Conservation (phyloP, 1,140 invertebrate species). For the Trachymyrmex septentrionalis region DNA sequence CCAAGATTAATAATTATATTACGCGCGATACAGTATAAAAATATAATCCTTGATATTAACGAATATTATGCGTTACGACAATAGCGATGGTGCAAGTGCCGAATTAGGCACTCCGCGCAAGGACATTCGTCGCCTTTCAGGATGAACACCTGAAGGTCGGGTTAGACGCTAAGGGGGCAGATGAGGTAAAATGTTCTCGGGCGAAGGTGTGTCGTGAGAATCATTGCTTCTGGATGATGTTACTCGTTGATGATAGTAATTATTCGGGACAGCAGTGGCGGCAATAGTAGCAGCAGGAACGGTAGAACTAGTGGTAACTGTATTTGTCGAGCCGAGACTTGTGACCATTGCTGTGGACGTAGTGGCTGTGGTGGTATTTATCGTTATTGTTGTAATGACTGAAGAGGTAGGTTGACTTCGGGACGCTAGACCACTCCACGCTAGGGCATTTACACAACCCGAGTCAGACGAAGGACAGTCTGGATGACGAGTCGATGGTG, state of each 20-base stretch:
- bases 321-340: slow-evolving; percentile 55
- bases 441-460: slow-evolving; percentile 39
- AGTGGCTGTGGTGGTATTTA: slow-evolving; percentile 70
- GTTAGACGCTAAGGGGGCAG: slow-evolving; percentile 84
- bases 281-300: slow-evolving; percentile 54
- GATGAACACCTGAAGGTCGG: slow-evolving; percentile 65
- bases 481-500: slow-evolving; percentile 59
- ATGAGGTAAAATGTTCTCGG: slow-evolving; percentile 83
- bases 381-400: slow-evolving; percentile 72
- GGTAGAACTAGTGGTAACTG: slow-evolving; percentile 67
- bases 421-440: slow-evolving; percentile 58
- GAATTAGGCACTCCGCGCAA: slow-evolving; percentile 55
- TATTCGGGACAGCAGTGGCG: slow-evolving; percentile 59
- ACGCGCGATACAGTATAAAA: slow-evolving; percentile 84
- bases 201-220: slow-evolving; percentile 77
- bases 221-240: slow-evolving; percentile 68
- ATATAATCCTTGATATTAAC: slow-evolving; percentile 85
- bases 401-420: slow-evolving; percentile 67
- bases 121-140: slow-evolving; percentile 70
- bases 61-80: slow-evolving; percentile 78
- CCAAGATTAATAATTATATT: slow-evolving; percentile 76
- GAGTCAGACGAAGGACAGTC: slow-evolving; percentile 67
- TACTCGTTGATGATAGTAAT: slow-evolving; percentile 71
- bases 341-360: slow-evolving; percentile 63
- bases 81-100: slow-evolving; percentile 75